phyloP scores from a whole-genome alignment of 2,888 invertebrate species.

The Tanypteryx hageni region DNA sequence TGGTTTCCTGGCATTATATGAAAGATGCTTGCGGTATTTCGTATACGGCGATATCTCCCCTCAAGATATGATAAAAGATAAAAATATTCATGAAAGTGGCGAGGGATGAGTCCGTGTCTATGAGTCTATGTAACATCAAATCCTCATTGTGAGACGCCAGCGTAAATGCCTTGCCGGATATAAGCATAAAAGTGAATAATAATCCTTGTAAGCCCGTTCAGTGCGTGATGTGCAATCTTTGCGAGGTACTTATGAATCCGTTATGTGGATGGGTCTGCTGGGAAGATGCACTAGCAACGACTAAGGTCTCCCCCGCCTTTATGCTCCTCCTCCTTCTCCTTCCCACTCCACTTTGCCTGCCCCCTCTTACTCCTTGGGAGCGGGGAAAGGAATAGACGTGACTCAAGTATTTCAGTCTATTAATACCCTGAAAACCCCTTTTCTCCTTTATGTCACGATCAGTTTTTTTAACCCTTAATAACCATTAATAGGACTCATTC shows the following conservation, averaged over 20 bases:
- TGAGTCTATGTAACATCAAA: background rate
- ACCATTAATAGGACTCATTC: too few relatives aligned
- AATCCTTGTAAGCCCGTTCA: constrained; percentile 11
- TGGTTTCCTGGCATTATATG: background rate
- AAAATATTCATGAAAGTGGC: background rate
- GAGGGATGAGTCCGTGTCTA: too few relatives aligned
- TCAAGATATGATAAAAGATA: background rate
- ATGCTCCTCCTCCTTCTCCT: background rate
- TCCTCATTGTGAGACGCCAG: background rate
- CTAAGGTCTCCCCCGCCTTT: background rate
- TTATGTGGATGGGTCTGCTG: constrained; percentile 22
- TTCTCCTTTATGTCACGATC: too few relatives aligned
- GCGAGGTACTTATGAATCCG: constrained; percentile 18
- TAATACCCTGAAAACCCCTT: background rate
- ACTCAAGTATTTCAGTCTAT: background rate
- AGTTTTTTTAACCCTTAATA: too few relatives aligned
- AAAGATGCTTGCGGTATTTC: background rate
- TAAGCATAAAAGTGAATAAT: constrained; percentile 32
- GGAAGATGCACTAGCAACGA: background rate
- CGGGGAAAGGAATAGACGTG: background rate
- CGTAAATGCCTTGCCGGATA: constrained; percentile 24
- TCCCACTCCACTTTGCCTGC: constrained; percentile 4
- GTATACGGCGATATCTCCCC: background rate
- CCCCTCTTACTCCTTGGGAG: background rate
- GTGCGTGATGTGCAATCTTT: constrained; percentile 11